Conservation (phyloP, 2,113 vertebrate species). For the Dromas ardeola region DNA sequence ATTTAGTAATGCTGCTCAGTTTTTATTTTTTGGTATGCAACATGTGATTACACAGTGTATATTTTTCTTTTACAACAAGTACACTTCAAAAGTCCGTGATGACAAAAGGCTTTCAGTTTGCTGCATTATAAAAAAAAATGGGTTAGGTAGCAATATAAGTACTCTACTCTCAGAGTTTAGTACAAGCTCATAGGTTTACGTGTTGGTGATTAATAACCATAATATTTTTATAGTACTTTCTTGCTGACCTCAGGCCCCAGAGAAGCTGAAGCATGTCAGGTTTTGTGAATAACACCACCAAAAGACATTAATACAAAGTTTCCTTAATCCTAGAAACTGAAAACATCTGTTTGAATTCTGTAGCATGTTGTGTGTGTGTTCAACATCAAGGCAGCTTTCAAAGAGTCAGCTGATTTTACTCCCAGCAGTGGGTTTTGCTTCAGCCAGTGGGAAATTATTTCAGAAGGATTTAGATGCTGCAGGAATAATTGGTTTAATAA, state of each 20-base stretch:
- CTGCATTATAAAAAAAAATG: neutral
- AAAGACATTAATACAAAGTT: neutral
- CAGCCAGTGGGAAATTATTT: neutral
- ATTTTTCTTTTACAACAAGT: neutral
- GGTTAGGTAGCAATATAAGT: neutral
- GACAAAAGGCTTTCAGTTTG: neutral
- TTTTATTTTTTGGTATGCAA: neutral
- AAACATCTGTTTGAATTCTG: constrained; percentile 7
- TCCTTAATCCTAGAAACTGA: constrained; percentile 3
- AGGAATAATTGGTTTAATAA: constrained; percentile 5
- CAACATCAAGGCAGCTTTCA: neutral
- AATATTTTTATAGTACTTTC: neutral
- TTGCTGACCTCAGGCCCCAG: neutral
- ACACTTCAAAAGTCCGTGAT: neutral
- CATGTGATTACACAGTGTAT: neutral
- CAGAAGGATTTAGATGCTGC: neutral
- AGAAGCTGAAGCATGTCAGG: neutral
- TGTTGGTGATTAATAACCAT: neutral
- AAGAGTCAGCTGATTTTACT: neutral
- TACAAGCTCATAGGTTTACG: neutral
- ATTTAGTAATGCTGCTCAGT: neutral
- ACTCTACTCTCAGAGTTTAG: neutral
- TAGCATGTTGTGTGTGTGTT: neutral
- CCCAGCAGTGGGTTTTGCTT: neutral
- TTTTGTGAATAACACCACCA: neutral